phyloP scores from a whole-genome alignment of 2,113 vertebrate species.

The Anguilla rostrata region DNA sequence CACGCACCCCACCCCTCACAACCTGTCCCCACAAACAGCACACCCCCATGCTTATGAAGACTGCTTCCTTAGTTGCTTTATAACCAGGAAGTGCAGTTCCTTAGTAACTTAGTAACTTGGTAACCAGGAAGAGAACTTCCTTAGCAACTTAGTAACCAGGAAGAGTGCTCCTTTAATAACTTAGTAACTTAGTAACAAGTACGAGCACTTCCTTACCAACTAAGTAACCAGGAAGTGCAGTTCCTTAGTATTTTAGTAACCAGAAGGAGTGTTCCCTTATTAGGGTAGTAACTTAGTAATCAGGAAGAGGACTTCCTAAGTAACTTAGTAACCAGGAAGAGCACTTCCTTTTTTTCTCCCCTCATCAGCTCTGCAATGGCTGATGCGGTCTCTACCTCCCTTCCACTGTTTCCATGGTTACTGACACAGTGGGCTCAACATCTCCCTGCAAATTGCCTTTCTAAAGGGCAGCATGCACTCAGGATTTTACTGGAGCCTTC shows the following conservation, averaged over 20 bases:
- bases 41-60: neutral
- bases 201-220: slow-evolving; percentile 31
- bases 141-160: slow-evolving; percentile 14
- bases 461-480: slow-evolving; percentile 68
- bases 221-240: no score
- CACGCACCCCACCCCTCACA: neutral
- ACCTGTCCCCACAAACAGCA: no score
- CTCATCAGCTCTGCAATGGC: slow-evolving; percentile 56
- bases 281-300: no score
- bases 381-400: slow-evolving; percentile 58
- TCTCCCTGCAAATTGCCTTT: slow-evolving; percentile 68
- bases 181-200: slow-evolving; percentile 14
- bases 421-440: slow-evolving; percentile 65
- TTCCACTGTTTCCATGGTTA: slow-evolving; percentile 76
- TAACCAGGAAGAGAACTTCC: slow-evolving; percentile 24
- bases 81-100: no score
- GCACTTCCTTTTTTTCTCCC: slow-evolving; percentile 44
- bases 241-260: no score
- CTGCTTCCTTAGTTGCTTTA: neutral
- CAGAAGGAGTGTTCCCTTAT: no score
- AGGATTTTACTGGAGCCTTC: slow-evolving; percentile 51
- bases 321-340: slow-evolving; percentile 23
- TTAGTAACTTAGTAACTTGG: no score
- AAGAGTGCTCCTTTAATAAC: slow-evolving; percentile 36
- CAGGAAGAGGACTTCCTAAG: slow-evolving; percentile 20